These are phyloP conservation scores for Notothenia rossii DNA, from an alignment of 2,113 vertebrate species.

Conservation along the genomic window DNA sequence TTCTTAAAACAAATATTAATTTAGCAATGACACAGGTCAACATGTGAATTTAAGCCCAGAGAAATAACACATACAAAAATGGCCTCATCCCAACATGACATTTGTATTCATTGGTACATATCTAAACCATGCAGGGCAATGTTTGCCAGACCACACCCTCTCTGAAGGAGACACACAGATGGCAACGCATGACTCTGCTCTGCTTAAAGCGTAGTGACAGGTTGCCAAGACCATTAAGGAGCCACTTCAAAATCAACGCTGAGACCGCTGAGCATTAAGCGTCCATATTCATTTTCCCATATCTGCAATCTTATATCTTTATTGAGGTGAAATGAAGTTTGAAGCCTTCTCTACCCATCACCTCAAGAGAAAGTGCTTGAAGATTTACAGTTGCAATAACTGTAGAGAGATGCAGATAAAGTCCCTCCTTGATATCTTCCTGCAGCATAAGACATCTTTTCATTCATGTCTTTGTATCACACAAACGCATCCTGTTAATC, in stretches of 20 bases:
- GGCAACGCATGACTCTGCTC: conserved; percentile 38
- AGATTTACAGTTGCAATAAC: not conserved
- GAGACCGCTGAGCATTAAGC: conserved; percentile 14
- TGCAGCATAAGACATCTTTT: conserved; percentile 5
- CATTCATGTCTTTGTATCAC: conserved; percentile 43
- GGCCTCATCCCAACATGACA: conserved; percentile 49
- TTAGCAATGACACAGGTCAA: conserved; percentile 23
- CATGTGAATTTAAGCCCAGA: conserved; percentile 21
- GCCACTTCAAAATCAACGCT: not conserved
- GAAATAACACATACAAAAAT: conserved; percentile 39
- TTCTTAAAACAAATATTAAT: conserved; percentile 25
- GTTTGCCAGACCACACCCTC: conserved; percentile 46
- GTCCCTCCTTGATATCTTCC: not conserved
- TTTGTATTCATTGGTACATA: conserved; percentile 63
- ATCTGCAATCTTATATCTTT: conserved; percentile 22
- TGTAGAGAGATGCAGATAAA: not conserved
- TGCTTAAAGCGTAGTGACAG: conserved; percentile 45
- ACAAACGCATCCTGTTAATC: conserved; percentile 70
- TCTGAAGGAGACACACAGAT: conserved; percentile 40
- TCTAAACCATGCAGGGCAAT: conserved; percentile 41
- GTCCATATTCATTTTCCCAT: not conserved
- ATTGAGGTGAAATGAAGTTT: conserved; percentile 15
- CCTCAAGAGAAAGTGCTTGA: not conserved
- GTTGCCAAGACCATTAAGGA: conserved; percentile 52
- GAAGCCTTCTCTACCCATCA: not conserved